Percentiles rank a stretch among this genome's conserved stretches.
Evolutionary conservation across 2,888 invertebrate genomes (phyloP).

Genomic region (Oligia latruncula): DNA sequence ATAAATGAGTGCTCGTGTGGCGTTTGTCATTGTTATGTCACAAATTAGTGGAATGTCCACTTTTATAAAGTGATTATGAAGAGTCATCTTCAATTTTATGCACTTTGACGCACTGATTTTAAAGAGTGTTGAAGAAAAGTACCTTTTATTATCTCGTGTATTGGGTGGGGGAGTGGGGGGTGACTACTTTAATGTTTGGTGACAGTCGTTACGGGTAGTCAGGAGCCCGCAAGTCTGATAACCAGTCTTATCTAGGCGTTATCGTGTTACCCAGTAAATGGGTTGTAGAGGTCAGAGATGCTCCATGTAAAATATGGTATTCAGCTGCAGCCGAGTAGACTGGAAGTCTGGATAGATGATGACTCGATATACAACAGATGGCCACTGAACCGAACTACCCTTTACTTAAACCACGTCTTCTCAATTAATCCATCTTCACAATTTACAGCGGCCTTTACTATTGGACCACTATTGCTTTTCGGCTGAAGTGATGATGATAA

Average conservation of each 20-base stretch:
- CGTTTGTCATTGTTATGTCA: conserved; percentile 53
- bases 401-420: not conserved
- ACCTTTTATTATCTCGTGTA: not conserved
- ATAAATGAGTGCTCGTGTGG: conserved; percentile 42
- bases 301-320: not conserved
- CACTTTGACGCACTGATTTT: not conserved
- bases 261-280: not conserved
- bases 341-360: not conserved
- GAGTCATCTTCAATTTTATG: conserved; percentile 8
- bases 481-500: not conserved
- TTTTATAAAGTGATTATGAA: conserved; percentile 17
- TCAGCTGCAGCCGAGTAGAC: not conserved
- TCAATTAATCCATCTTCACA: too few relatives aligned
- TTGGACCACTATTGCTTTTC: too few relatives aligned
- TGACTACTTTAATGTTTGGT: not conserved
- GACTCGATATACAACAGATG: not conserved
- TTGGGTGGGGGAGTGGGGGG: not conserved
- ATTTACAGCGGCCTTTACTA: too few relatives aligned
- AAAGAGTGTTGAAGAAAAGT: not conserved
- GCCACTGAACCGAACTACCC: not conserved
- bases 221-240: not conserved
- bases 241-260: not conserved
- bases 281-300: not conserved
- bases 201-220: not conserved
- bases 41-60: conserved; percentile 37